A percentile compares a stretch with the other conserved stretches of the same genome.
These are phyloP conservation scores for Scophthalmus maximus DNA, from an alignment of 2,113 vertebrate species.

Conservation along the genomic window DNA sequence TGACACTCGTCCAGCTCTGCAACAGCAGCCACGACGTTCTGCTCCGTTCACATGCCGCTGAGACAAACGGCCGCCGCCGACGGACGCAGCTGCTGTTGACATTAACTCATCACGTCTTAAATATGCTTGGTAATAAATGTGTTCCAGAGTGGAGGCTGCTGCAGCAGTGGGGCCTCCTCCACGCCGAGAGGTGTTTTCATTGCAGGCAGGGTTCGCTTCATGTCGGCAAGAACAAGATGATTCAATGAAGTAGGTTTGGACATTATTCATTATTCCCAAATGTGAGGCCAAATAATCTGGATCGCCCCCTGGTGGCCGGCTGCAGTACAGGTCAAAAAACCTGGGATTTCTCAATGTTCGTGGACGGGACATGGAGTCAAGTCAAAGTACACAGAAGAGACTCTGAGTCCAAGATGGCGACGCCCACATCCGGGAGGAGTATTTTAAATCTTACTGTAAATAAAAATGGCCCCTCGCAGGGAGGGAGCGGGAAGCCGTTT, in stretches of 20 bases:
- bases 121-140: neutral
- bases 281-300: no score
- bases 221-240: neutral
- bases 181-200: conserved; percentile 10
- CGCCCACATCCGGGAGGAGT: no score
- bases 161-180: neutral
- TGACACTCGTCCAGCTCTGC: neutral
- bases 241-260: neutral
- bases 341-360: no score
- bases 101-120: conserved; percentile 35
- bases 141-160: neutral
- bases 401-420: no score
- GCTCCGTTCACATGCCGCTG: conserved; percentile 12
- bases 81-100: conserved; percentile 30
- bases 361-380: no score
- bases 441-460: no score
- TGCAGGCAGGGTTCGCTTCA: neutral
- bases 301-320: no score
- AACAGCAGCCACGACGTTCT: neutral
- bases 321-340: no score
- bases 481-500: no score
- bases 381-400: no score
- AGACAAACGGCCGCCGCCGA: conserved; percentile 5
- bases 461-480: no score
- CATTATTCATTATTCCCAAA: no score